Percentiles rank a stretch among this genome's conserved stretches.
phyloP scores from a whole-genome alignment of 2,888 invertebrate genomes.

The Drosophila lutescens region DNA sequence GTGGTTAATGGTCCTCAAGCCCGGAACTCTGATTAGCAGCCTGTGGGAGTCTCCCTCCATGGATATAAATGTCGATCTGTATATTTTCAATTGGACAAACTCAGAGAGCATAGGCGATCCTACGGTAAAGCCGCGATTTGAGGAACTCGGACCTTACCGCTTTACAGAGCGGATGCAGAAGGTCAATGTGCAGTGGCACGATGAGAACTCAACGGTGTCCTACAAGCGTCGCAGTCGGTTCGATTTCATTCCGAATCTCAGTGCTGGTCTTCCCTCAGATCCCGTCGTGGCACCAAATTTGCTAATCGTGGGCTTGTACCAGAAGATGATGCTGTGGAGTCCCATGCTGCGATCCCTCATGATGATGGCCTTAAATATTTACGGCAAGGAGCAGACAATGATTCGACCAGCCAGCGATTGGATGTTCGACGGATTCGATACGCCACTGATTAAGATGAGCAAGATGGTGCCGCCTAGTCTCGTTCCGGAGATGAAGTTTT shows the following conservation, averaged over 20 bases:
- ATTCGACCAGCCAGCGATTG: constrained; percentile 88
- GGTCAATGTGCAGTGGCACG: constrained; percentile 89
- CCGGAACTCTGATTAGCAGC: constrained; percentile 84
- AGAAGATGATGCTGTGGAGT: constrained; percentile 59
- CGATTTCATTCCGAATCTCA: constrained; percentile 85
- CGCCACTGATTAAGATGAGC: constrained; percentile 87
- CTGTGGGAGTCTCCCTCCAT: constrained; percentile 88
- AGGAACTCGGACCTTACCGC: constrained; percentile 87
- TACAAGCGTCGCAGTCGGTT: constrained; percentile 89
- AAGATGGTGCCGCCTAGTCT: constrained; percentile 85
- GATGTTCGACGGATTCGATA: constrained; percentile 92
- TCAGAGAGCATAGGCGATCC: constrained; percentile 86
- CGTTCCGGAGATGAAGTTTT: constrained; percentile 85
- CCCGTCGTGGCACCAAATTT: constrained; percentile 64
- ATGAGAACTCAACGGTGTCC: constrained; percentile 89
- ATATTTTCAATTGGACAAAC: constrained; percentile 92
- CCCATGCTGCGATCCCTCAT: constrained; percentile 79
- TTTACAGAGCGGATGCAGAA: constrained; percentile 88
- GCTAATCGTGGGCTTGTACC: constrained; percentile 64
- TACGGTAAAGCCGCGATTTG: constrained; percentile 85
- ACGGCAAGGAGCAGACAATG: constrained; percentile 86
- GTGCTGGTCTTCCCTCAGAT: constrained; percentile 62
- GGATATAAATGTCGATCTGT: constrained; percentile 87
- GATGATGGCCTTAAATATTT: constrained; percentile 86
- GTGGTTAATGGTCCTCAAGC: constrained; percentile 87